Base-by-base conservation (phyloP, 2,113 vertebrate genomes). In the Myotis davidii region DNA sequence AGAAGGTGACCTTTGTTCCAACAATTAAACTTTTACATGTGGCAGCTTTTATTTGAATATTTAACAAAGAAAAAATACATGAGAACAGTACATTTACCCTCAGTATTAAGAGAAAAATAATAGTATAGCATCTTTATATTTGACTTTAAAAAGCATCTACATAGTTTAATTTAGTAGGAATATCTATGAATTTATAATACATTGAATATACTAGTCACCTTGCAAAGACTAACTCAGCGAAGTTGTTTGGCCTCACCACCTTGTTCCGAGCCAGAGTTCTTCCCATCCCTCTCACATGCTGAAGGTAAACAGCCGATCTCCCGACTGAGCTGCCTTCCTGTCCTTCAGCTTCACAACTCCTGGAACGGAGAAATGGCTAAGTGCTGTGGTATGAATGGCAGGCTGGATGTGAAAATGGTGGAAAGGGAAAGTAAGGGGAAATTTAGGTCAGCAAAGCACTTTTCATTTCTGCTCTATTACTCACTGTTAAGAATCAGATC, bases 91-190 rank as follows among this genome's bases (percentile, higher is more conserved):
- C 16, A 34, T 84, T 88, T 82, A 96, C 83, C 34, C 7, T 92
- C 61, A 73, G 2, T 86, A 59, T 84, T 85, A 94, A 89, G 32
- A 94, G 21, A 76, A 90, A 82, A 94, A 85, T 64, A 93, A 79
- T 77, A 17, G 12, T 69, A 9, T 74, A 69, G 72, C 21, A 73
- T 84, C 70, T 94, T 93, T 93, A 65, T 84, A 85, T 95, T 73
- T 93, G 70, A 56, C 86, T 96, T 94, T 74, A 85, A 72, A 96
- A 96, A 77, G 32, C n/a, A 59, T 78, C 67, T 97, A 2, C 64
- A 29, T 73, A 69, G 94, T 96, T 96, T 90, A 94, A 78, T 70
- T 94, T 90, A 83, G 25, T 72, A 56, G 50, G 69, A 89, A 39
- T 85, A 73, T 67, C 50, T 91, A 29, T 90, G 70, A 65, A 59